Conservation (phyloP, 2,888 invertebrate species). For the Eupithecia abbreviata region DNA sequence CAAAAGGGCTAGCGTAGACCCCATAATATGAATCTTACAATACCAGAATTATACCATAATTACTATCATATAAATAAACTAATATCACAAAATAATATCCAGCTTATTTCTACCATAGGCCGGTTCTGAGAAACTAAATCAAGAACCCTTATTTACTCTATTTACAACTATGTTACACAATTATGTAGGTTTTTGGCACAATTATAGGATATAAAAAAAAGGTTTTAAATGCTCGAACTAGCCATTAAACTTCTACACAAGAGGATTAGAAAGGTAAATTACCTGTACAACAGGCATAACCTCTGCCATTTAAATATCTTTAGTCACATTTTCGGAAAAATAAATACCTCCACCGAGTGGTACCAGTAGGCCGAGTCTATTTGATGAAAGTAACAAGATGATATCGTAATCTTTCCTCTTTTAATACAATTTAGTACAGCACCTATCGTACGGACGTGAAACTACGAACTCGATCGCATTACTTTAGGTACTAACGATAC, state of each 20-base stretch:
- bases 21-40: neutral
- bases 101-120: conserved; percentile 31
- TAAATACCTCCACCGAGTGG: neutral
- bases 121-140: conserved; percentile 29
- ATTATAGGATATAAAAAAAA: neutral
- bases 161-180: conserved; percentile 16
- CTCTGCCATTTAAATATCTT: neutral
- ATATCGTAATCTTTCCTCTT: too few species aligned
- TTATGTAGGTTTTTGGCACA: conserved; percentile 26
- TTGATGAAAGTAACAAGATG: too few species aligned
- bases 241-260: neutral
- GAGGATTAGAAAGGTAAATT: neutral
- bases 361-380: neutral
- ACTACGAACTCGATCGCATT: too few species aligned
- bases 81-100: conserved; percentile 32
- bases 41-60: conserved; percentile 12
- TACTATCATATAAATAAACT: conserved; percentile 27
- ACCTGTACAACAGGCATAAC: neutral
- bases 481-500: too few species aligned
- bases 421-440: too few species aligned
- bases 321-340: neutral
- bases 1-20: neutral
- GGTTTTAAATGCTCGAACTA: neutral
- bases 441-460: too few species aligned
- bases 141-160: conserved; percentile 6